A percentile compares a stretch with the other conserved stretches of the same genome.
phyloP scores from a whole-genome alignment of 2,888 invertebrate species.

The Eupithecia vulgata region DNA sequence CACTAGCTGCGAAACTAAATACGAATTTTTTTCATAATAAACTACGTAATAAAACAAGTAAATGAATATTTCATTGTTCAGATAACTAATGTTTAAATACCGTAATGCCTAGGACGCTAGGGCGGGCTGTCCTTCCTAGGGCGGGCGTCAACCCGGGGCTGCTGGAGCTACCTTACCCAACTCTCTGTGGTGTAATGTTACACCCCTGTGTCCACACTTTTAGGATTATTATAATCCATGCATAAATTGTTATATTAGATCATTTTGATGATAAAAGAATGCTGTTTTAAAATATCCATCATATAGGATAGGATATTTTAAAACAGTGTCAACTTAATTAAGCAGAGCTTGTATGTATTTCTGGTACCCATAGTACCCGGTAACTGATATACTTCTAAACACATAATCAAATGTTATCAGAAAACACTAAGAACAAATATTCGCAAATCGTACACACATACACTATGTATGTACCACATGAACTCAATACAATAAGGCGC shows the following conservation, averaged over 20 bases:
- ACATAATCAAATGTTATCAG: no score
- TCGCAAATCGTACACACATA: no score
- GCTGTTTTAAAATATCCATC: no score
- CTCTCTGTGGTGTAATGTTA: background rate
- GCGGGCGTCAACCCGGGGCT: slow-evolving; percentile 43
- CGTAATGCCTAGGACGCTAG: slow-evolving; percentile 20
- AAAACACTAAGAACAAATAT: no score
- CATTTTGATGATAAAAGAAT: background rate
- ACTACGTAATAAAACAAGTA: background rate
- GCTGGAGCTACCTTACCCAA: background rate
- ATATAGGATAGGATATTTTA: no score
- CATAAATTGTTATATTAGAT: background rate
- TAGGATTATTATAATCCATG: background rate
- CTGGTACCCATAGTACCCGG: no score
- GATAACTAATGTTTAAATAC: background rate
- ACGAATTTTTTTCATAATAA: background rate
- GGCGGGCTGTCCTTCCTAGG: slow-evolving; percentile 50
- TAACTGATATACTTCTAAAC: no score
- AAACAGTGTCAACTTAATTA: no score
- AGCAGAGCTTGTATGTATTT: background rate
- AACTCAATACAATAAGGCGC: no score
- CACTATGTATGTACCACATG: no score
- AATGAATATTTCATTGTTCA: background rate
- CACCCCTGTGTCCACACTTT: background rate
- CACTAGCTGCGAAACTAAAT: background rate